phyloP scores from a whole-genome alignment of 2,113 vertebrate genomes.

The Carettochelys insculpta region DNA sequence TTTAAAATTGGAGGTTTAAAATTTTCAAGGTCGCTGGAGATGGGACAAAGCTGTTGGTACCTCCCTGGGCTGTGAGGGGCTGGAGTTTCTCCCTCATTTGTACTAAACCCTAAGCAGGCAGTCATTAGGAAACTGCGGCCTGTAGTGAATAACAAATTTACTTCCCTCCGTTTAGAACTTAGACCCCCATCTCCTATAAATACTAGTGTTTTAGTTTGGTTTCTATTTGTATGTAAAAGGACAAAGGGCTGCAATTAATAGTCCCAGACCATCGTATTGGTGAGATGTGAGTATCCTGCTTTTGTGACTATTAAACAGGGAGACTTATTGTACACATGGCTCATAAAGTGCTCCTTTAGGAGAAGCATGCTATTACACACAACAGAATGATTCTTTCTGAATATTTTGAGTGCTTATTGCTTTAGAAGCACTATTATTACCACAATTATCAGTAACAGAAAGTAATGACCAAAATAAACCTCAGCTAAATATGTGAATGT shows the following conservation, averaged over 20 bases:
- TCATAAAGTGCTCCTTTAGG: not conserved
- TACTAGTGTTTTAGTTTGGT: not conserved
- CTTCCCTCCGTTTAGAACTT: not conserved
- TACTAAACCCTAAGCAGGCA: not conserved
- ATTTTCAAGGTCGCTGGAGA: conserved; percentile 73
- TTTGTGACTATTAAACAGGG: not conserved
- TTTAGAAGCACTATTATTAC: not conserved
- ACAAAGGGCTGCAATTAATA: not conserved
- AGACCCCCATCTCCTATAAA: not conserved
- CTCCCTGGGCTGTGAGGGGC: conserved; percentile 9
- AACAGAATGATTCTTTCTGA: not conserved
- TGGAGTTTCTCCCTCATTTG: conserved; percentile 18
- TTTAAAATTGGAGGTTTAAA: conserved; percentile 73
- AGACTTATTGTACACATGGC: not conserved
- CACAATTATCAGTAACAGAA: not conserved
- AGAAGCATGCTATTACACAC: not conserved
- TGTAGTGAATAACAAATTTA: not conserved
- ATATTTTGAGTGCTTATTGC: not conserved
- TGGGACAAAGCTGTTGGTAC: conserved; percentile 5
- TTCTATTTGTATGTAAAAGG: not conserved
- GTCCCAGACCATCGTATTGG: not conserved
- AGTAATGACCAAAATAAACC: not conserved
- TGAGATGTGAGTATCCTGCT: not conserved
- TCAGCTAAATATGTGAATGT: not conserved
- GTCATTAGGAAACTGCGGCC: not conserved